These are phyloP conservation scores for Taenioides sp. DNA, from an alignment of 2,797 vertebrate species.

Conservation along the genomic window DNA sequence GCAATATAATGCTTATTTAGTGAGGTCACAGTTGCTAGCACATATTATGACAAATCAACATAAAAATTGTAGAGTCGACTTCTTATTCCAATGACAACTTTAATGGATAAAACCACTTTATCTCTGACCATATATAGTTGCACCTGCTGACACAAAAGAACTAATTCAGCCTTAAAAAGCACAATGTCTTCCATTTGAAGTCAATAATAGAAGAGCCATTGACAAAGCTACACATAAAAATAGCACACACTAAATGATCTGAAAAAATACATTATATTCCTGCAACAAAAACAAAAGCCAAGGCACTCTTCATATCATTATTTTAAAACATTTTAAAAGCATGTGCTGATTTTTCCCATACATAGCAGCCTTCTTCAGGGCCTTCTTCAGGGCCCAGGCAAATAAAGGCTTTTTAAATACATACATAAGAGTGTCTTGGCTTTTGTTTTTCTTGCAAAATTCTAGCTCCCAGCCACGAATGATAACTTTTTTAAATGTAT, in stretches of 20 bases:
- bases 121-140: neutral
- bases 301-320: too few species aligned
- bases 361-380: too few species aligned
- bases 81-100: neutral
- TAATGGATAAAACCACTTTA: neutral
- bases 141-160: constrained; percentile 72
- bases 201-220: constrained; percentile 60
- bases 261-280: too few species aligned
- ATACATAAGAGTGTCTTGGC: neutral
- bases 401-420: too few species aligned
- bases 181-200: constrained; percentile 72
- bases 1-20: constrained; percentile 64
- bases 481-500: too few species aligned
- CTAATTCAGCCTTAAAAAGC: constrained; percentile 65
- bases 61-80: neutral
- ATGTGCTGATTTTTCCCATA: too few species aligned
- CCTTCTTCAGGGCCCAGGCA: too few species aligned
- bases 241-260: too few species aligned
- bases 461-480: too few species aligned
- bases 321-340: too few species aligned
- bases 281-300: too few species aligned
- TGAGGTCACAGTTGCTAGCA: constrained; percentile 47
- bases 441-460: neutral
- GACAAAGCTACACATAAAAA: too few species aligned
- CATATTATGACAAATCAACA: constrained; percentile 32